Conservation (phyloP, 2,888 invertebrate genomes). For the Eupithecia subumbrata region DNA sequence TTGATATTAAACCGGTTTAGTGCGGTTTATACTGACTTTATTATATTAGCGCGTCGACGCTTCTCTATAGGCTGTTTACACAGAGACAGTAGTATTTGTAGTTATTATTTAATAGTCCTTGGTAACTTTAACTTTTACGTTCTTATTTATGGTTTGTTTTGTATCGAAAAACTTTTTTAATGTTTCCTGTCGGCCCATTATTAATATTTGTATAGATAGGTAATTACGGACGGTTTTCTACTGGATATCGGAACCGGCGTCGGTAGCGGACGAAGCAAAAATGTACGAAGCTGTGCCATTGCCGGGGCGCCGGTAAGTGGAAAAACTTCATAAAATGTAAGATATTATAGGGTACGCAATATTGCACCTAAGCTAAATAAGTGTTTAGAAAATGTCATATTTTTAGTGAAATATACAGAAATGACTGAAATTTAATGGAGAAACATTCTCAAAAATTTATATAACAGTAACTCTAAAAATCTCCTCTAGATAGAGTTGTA, state of each 20-base stretch:
- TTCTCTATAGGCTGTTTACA: conserved; percentile 68
- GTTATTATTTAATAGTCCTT: background rate
- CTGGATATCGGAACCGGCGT: background rate
- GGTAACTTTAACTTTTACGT: background rate
- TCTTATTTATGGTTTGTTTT: background rate
- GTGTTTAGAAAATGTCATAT: too few relatives aligned
- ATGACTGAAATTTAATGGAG: too few relatives aligned
- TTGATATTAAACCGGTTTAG: conserved; percentile 79
- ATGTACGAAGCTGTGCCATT: background rate
- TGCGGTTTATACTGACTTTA: conserved; percentile 78
- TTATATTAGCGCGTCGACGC: conserved; percentile 79
- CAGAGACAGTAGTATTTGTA: conserved; percentile 44
- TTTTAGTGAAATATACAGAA: too few relatives aligned
- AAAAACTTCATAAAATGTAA: background rate
- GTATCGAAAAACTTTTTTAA: background rate
- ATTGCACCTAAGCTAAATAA: too few relatives aligned
- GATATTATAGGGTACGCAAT: too few relatives aligned
- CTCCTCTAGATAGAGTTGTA: too few relatives aligned
- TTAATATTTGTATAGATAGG: background rate
- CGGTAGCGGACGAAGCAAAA: background rate
- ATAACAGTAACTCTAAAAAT: too few relatives aligned
- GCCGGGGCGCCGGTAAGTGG: background rate
- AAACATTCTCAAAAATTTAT: too few relatives aligned
- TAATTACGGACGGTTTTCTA: background rate
- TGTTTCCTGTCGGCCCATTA: background rate